Conservation (phyloP, 2,113 vertebrate species). For the Martes martes region DNA sequence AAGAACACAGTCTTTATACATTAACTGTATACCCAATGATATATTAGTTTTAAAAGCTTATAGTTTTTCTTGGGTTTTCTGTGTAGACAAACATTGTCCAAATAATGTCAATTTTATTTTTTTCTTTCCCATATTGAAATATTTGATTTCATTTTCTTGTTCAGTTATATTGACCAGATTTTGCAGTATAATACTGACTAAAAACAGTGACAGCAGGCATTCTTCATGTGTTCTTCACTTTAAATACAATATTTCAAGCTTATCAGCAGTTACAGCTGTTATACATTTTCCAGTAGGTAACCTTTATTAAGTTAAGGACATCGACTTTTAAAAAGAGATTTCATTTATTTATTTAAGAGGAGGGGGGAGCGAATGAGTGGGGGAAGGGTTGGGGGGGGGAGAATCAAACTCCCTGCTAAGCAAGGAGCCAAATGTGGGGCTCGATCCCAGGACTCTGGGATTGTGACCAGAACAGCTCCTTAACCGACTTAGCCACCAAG, state of each 20-base stretch:
- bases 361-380: no score
- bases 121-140: neutral
- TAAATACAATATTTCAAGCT: neutral
- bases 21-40: neutral
- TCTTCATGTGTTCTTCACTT: neutral
- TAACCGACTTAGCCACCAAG: no score
- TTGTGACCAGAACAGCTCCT: no score
- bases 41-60: neutral
- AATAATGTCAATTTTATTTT: neutral
- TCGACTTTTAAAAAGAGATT: neutral
- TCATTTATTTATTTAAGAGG: no score
- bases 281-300: neutral
- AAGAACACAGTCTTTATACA: neutral
- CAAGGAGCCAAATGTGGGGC: no score
- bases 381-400: no score
- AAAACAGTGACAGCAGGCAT: neutral
- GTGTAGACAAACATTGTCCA: neutral
- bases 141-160: neutral
- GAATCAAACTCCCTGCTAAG: no score
- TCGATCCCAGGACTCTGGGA: no score
- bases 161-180: neutral
- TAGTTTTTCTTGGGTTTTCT: neutral
- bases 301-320: neutral
- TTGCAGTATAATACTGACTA: neutral
- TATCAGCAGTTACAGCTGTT: neutral